Evolutionary conservation across 2,888 invertebrate species (phyloP), one percentile per base, ranked within the genome.

Genomic region (Lithodes maja): DNA sequence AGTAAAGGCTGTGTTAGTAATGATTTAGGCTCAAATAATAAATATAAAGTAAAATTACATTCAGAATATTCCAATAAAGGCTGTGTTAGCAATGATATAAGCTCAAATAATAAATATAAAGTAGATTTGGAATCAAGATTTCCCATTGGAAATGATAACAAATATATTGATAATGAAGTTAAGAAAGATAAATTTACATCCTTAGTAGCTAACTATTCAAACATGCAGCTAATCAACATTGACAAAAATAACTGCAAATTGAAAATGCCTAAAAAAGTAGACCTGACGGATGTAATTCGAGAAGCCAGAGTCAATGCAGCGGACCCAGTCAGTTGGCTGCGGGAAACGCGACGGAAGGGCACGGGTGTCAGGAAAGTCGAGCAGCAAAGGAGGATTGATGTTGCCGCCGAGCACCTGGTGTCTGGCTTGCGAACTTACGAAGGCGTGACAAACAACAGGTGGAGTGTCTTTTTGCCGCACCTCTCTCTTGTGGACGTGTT

Each of bases 281-380:
- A 33, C 33, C 15, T 2, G 15, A 61, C 68, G 68, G 68, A n/a
- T 7, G 52, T 71, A 3, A 71, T 79, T 52, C 85, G 85, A 33
- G 89, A 89, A 55, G 91, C 85, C 17, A 86, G 84, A 53, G 82
- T 91, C 15, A 89, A 91, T 68, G 86, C 87, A 2, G 75, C 86
- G 15, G 89, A 90, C 52, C 91, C 91, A 52, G 82, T 55, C 2
- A 81, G 83, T 53, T 91, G 91, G 91, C 80, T 91, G 53, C 55
- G 77, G 15, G 89, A 90, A 84, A 85, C 87, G 7, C 17, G 61
- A 52, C 5, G 52, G 61, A 71, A 89, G n/a, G 89, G 91, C 53
- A 68, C 86, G 54, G 91, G 91, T 9, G 15, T 84, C 9, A 61
- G 89, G 1, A 77, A 74, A 33, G 55, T 55, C 49, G 53, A 69